Conservation (phyloP, 2,797 vertebrate genomes). For the Chelonia mydas region DNA sequence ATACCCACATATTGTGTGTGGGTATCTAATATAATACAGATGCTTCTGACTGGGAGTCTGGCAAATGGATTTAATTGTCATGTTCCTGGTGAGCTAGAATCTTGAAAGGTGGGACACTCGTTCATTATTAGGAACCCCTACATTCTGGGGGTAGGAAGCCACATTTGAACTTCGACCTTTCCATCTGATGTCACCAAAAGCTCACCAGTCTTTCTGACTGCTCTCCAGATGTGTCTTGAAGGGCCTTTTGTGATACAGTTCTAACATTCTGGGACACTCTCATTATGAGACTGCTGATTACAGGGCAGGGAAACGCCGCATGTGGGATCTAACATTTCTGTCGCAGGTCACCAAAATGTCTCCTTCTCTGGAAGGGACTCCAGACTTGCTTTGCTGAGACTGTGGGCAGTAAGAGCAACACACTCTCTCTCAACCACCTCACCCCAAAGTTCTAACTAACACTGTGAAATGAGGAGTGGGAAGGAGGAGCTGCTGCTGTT, state of each 20-base stretch:
- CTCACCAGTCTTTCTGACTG: background rate
- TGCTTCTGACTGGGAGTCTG: background rate
- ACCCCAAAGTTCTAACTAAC: background rate
- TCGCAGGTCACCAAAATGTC: background rate
- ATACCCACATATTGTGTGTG: background rate
- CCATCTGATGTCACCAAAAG: background rate
- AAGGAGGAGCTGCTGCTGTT: background rate
- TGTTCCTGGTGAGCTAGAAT: background rate
- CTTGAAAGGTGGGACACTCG: background rate
- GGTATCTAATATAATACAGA: background rate
- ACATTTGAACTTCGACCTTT: background rate
- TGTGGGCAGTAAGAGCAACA: background rate
- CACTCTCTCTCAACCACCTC: background rate
- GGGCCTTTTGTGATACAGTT: background rate
- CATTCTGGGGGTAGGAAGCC: background rate
- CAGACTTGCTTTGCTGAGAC: background rate
- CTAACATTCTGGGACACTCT: background rate
- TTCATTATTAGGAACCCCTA: background rate
- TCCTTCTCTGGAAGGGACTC: background rate
- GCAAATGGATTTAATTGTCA: background rate
- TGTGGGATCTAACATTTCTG: background rate
- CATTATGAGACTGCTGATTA: background rate
- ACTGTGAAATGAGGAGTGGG: background rate
- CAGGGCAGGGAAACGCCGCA: background rate
- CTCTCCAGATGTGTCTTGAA: background rate